Base-by-base conservation (phyloP, 2,113 vertebrate species). In the Chaetura pelagica region DNA sequence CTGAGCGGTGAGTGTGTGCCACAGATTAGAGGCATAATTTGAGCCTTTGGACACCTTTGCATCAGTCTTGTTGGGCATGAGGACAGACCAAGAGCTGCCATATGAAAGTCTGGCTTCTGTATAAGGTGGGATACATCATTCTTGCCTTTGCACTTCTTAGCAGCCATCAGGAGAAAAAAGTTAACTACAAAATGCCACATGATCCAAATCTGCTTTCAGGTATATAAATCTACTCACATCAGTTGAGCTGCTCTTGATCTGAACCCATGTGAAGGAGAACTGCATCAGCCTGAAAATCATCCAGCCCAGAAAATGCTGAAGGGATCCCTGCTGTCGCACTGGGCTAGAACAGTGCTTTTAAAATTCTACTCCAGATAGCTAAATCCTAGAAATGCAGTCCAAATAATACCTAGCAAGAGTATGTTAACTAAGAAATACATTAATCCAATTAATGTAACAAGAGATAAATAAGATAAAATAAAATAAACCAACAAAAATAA, bases 261-360 rank as follows among this genome's bases (percentile, higher is more conserved):
- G 67, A 17, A 89, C 19, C 26, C 42, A 16, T 57, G 42, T 67
- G 75, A 76, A 73, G 16, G 44, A 86, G 49, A 89, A 38, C 22
- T 55, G 29, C 32, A 69, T 49, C 58, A 71, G 15, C 12, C 51
- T 79, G 77, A 93, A 93, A 92, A 90, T 76, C 80, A 67, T 84
- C 81, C 66, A 93, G 58, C 57, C 80, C 44, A 54, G 91, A 94
- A 96, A 90, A 87, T 91, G 96, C 59, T 89, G 86, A 87, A 95
- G 29, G 66, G 17, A 12, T 96, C 23, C 38, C 72, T 84, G 34
- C 55, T 96, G 80, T 81, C 72, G 92, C 71, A 64, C 58, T 93
- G 48, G 78, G 59, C 59, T 72, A 90, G 81, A 94, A 91, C n/a
- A 59, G 26, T 89, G 67, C 17, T 74, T 81, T 96, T 95, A 79